Conservation (phyloP, 2,888 invertebrate genomes). For the Zaprionus obscuricornis region DNA sequence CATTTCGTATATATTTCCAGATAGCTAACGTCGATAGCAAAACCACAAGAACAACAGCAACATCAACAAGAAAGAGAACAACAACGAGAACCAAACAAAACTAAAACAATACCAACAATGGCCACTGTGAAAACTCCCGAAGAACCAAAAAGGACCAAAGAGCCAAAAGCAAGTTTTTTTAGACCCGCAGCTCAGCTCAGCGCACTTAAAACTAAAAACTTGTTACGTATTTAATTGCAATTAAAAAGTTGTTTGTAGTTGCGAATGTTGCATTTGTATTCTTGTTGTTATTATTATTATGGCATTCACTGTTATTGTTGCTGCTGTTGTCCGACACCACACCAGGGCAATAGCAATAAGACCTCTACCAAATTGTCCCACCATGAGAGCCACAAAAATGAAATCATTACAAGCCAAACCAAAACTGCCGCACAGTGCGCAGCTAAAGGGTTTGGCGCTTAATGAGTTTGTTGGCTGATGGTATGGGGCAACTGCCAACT, state of each 20-base stretch:
- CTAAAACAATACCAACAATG: conserved; percentile 40
- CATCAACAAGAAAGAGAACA: conserved; percentile 22
- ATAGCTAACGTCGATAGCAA: conserved; percentile 57
- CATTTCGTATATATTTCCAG: conserved; percentile 59
- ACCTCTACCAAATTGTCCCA: conserved; percentile 66
- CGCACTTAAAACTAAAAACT: conserved; percentile 79
- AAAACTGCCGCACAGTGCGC: conserved; percentile 59
- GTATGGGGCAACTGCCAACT: neutral
- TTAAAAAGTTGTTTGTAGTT: conserved; percentile 78
- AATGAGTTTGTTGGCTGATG: conserved; percentile 68
- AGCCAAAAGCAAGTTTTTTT: conserved; percentile 47
- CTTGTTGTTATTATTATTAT: conserved; percentile 33
- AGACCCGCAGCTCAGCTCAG: conserved; percentile 31
- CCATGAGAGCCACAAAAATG: conserved; percentile 67
- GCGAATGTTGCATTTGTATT: conserved; percentile 59
- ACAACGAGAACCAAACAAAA: too few relatives aligned
- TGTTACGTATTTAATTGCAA: conserved; percentile 79
- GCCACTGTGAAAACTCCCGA: conserved; percentile 49
- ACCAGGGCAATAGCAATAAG: conserved; percentile 59
- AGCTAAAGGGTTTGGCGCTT: conserved; percentile 72
- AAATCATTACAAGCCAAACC: conserved; percentile 73
- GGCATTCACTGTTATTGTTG: conserved; percentile 31
- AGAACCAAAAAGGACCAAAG: conserved; percentile 21
- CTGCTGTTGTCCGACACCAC: conserved; percentile 30
- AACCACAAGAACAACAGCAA: conserved; percentile 45